Evolutionary conservation across 2,797 vertebrate genomes (phyloP).

Genomic region (Lerista edwardsae): DNA sequence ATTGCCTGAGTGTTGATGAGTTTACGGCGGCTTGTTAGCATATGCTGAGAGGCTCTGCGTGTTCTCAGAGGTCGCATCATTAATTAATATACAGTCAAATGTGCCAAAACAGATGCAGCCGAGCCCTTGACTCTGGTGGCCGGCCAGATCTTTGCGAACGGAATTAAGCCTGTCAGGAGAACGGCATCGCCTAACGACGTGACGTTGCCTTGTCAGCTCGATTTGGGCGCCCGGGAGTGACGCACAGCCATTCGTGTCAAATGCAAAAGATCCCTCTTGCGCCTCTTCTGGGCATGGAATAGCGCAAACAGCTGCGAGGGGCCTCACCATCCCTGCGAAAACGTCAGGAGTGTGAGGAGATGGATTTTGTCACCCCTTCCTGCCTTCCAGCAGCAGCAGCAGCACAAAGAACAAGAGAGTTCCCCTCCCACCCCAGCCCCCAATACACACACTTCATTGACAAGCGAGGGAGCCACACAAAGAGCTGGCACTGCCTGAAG

Average conservation of each 20-base stretch:
- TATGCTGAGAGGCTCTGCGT: constrained; percentile 44
- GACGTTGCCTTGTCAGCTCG: constrained; percentile 51
- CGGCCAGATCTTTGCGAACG: constrained; percentile 56
- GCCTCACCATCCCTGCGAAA: constrained; percentile 24
- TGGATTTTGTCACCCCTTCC: not conserved
- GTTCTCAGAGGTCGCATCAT: constrained; percentile 49
- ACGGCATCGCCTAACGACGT: constrained; percentile 53
- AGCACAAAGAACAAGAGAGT: not conserved
- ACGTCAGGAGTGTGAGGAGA: not conserved
- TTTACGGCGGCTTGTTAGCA: constrained; percentile 49
- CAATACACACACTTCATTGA: not conserved
- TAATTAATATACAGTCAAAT: constrained; percentile 63
- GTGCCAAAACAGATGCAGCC: constrained; percentile 62
- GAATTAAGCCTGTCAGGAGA: constrained; percentile 63
- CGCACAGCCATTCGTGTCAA: constrained; percentile 46
- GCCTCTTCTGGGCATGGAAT: constrained; percentile 24
- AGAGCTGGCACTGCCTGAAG: not conserved
- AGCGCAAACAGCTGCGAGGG: constrained; percentile 7
- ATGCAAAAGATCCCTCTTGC: constrained; percentile 7
- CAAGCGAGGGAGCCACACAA: not conserved
- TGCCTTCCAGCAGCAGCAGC: not conserved
- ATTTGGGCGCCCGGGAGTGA: constrained; percentile 38
- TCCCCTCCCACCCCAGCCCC: rapidly evolving
- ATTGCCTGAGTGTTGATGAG: constrained; percentile 46
- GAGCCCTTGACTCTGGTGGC: constrained; percentile 42